phyloP scores from a whole-genome alignment of 30 jellyfish, hydroid and myxozoan species.

The Nemopilema nomurai region DNA sequence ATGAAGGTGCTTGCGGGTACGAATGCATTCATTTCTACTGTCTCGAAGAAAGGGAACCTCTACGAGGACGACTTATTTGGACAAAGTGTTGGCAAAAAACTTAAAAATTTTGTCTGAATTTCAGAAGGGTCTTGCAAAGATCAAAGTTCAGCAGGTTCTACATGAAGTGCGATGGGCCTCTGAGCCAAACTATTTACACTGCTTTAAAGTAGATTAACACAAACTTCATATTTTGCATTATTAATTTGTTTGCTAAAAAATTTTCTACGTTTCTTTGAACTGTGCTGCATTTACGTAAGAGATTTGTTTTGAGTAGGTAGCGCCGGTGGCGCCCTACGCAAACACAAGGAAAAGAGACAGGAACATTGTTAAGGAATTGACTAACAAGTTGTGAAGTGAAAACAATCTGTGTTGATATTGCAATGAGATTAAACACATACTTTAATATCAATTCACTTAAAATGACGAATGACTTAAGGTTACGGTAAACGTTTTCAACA shows the following conservation, averaged over 20 bases:
- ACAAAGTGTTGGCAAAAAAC: conserved; percentile 28
- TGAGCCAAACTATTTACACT: background rate
- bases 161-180: conserved; percentile 12
- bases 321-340: background rate
- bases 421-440: background rate
- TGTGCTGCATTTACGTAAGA: background rate
- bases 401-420: background rate
- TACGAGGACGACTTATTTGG: conserved; percentile 44
- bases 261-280: background rate
- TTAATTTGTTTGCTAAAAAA: background rate
- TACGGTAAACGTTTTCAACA: too few species aligned
- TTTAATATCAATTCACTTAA: background rate
- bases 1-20: conserved; percentile 8
- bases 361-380: background rate
- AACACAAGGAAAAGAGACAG: background rate
- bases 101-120: conserved; percentile 10
- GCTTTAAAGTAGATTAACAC: background rate
- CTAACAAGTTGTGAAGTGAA: background rate
- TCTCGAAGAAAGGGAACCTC: background rate
- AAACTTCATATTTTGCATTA: background rate
- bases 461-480: background rate
- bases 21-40: background rate
- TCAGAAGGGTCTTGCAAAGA: conserved; percentile 28
- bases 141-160: conserved; percentile 16
- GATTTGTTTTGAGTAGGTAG: background rate